A percentile compares a stretch with the other conserved stretches of the same genome.
These are phyloP conservation scores for Lycophotia porphyrea DNA, from an alignment of 2,888 invertebrate genomes.

Conservation along the genomic window DNA sequence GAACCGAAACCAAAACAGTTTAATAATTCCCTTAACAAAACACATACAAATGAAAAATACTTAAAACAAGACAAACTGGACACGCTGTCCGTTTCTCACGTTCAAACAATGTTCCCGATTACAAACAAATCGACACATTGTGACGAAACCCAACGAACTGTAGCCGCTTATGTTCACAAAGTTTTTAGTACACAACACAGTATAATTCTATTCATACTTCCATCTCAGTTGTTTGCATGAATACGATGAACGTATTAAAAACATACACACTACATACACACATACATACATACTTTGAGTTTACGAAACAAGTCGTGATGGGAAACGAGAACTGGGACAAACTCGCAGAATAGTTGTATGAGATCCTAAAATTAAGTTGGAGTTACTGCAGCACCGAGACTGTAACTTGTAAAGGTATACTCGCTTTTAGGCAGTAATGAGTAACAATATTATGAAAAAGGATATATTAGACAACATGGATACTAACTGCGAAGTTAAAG, in stretches of 20 bases:
- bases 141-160: slow-evolving; percentile 70
- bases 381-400: slow-evolving; percentile 37
- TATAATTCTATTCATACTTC: slow-evolving; percentile 67
- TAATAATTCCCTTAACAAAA: slow-evolving; percentile 32
- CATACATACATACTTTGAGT: slow-evolving; percentile 61
- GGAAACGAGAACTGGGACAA: slow-evolving; percentile 46
- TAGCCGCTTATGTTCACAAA: slow-evolving; percentile 66
- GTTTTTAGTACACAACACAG: slow-evolving; percentile 68
- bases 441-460: slow-evolving; percentile 18
- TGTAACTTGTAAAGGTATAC: slow-evolving; percentile 15
- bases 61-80: slow-evolving; percentile 69
- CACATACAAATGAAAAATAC: slow-evolving; percentile 63
- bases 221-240: slow-evolving; percentile 66
- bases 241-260: slow-evolving; percentile 65
- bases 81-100: slow-evolving; percentile 71
- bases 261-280: too few relatives aligned
- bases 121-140: slow-evolving; percentile 65
- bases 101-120: slow-evolving; percentile 68
- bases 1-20: slow-evolving; percentile 11
- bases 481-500: neutral
- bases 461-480: neutral
- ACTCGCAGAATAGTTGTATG: slow-evolving; percentile 62
- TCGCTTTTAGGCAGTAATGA: slow-evolving; percentile 31
- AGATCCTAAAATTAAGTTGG: slow-evolving; percentile 59
- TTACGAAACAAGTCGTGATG: slow-evolving; percentile 60